These are phyloP conservation scores for Seira sanloemensis DNA, from an alignment of 2,888 invertebrate species.

Conservation along the genomic window DNA sequence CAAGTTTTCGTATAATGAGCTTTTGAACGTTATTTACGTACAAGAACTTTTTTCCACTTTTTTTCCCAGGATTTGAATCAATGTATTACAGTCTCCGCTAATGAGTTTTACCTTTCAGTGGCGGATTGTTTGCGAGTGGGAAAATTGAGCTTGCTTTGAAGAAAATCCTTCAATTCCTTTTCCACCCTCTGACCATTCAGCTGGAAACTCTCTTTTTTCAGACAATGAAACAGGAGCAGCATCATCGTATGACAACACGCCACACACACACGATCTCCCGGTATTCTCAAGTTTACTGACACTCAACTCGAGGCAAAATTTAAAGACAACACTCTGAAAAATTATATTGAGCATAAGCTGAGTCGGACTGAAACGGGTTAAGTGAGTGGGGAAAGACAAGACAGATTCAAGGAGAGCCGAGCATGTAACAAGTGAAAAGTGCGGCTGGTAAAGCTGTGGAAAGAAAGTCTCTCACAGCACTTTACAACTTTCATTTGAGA, in stretches of 20 bases:
- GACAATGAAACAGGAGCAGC: neutral
- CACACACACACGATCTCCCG: neutral
- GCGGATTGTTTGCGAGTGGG: neutral
- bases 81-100: no score
- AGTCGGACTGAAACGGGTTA: conserved; percentile 1
- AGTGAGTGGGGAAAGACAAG: neutral
- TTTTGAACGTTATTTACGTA: no score
- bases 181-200: no score
- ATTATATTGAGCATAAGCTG: conserved; percentile 32
- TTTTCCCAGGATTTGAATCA: no score
- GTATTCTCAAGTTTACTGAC: neutral
- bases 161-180: neutral
- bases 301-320: neutral
- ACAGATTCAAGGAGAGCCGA: neutral
- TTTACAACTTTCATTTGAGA: neutral
- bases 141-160: neutral
- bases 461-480: neutral
- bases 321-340: conserved; percentile 32
- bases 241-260: neutral
- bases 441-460: neutral
- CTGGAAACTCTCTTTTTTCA: neutral
- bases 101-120: neutral
- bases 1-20: no score
- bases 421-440: neutral
- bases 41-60: no score